Evolutionary conservation across 2,113 vertebrate species (phyloP).

Genomic region (Vombatus ursinus): DNA sequence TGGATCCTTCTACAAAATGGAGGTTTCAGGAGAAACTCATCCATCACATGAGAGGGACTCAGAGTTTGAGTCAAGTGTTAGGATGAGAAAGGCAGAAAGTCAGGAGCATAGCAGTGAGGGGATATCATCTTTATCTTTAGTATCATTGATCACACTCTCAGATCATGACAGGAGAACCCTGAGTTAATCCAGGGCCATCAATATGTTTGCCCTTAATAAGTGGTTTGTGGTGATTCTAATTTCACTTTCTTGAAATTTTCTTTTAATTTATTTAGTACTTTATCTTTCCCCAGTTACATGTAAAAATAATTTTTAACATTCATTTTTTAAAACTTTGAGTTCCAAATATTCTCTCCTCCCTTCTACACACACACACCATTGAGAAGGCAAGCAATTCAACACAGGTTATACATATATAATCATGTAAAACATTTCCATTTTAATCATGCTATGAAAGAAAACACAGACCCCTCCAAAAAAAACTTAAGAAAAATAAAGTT

Average conservation of each 20-base stretch:
- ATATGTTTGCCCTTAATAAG: not conserved
- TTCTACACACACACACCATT: no score
- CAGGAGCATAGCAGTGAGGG: not conserved
- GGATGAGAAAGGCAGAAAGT: not conserved
- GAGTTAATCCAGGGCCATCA: not conserved
- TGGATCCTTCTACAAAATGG: not conserved
- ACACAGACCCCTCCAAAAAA: no score
- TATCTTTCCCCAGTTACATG: no score
- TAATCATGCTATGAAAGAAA: no score
- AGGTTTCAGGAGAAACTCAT: not conserved
- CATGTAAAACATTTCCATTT: no score
- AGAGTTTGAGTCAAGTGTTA: not conserved
- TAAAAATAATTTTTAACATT: no score
- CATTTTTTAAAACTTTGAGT: no score
- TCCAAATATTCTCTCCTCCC: no score
- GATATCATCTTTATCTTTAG: not conserved
- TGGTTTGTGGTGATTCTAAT: not conserved
- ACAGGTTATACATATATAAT: no score
- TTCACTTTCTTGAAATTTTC: not conserved
- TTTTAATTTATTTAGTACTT: no score
- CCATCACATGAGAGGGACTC: not conserved
- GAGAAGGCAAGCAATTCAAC: no score
- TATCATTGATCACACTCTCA: not conserved
- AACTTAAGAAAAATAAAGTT: no score
- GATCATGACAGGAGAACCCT: not conserved